These are phyloP conservation scores for Drosophila yooni DNA, from an alignment of 2,888 invertebrate genomes.

Conservation along the genomic window DNA sequence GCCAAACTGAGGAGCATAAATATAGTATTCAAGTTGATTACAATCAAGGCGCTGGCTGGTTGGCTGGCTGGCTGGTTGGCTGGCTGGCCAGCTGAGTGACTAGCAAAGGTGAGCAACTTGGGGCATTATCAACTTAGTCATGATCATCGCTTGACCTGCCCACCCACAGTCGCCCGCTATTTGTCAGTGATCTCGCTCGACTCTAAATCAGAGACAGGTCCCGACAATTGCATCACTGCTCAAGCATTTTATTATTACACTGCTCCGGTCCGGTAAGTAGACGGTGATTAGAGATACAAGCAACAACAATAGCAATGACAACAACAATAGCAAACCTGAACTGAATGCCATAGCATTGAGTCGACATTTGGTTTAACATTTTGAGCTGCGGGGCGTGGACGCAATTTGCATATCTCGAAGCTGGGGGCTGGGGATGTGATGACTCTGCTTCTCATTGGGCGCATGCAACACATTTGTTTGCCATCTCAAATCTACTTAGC, in stretches of 20 bases:
- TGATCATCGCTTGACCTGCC: constrained; percentile 58
- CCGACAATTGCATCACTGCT: constrained; percentile 50
- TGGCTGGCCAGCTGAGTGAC: not conserved
- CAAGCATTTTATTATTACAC: constrained; percentile 55
- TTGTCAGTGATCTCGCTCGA: constrained; percentile 60
- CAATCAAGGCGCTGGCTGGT: constrained; percentile 36
- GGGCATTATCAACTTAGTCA: constrained; percentile 32
- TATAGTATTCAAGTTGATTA: constrained; percentile 72
- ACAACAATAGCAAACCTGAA: constrained; percentile 24
- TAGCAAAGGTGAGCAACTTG: constrained; percentile 60
- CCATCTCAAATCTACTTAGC: not conserved
- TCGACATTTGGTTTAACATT: constrained; percentile 50
- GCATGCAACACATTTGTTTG: constrained; percentile 11
- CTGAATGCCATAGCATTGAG: constrained; percentile 18
- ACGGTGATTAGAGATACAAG: constrained; percentile 41
- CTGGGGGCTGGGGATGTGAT: constrained; percentile 24
- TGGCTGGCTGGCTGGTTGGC: constrained; percentile 2
- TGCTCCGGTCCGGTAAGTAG: constrained; percentile 27
- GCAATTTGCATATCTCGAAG: constrained; percentile 64
- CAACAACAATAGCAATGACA: constrained; percentile 10
- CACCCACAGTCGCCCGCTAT: constrained; percentile 57
- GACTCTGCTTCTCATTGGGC: constrained; percentile 37
- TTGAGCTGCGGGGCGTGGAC: constrained; percentile 42
- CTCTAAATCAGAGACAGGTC: constrained; percentile 57
- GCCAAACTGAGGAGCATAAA: constrained; percentile 47